Evolutionary conservation across 2,888 invertebrate species (phyloP).

Genomic region (Macrosoma leucophasiata): DNA sequence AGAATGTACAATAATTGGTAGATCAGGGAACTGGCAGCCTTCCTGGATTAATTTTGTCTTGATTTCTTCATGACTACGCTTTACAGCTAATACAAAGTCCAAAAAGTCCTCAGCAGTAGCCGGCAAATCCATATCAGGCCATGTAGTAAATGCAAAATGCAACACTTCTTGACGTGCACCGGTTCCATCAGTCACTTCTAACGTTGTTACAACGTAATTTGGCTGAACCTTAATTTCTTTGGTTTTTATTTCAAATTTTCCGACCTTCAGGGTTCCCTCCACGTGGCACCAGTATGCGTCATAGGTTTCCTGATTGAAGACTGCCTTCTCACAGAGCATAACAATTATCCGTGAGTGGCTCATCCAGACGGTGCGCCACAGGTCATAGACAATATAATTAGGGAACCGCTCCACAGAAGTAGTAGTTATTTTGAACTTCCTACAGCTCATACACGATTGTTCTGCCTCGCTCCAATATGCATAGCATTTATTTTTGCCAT

Average conservation of each 20-base stretch:
- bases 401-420: not conserved
- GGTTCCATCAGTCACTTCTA: conserved; percentile 5
- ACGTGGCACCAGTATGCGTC: conserved; percentile 1
- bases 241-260: conserved; percentile 6
- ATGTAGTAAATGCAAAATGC: conserved; percentile 6
- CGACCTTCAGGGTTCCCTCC: not conserved
- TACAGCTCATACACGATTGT: not conserved
- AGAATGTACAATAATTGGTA: conserved; percentile 4
- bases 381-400: conserved; percentile 2
- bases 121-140: too few species aligned
- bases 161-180: conserved; percentile 4
- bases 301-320: conserved; percentile 4
- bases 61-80: not conserved
- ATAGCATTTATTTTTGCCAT: not conserved
- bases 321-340: conserved; percentile 6
- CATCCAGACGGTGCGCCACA: conserved; percentile 8
- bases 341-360: conserved; percentile 5
- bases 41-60: not conserved
- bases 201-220: conserved; percentile 1
- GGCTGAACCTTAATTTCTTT: conserved; percentile 2
- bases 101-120: conserved; percentile 7
- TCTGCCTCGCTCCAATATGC: conserved; percentile 1
- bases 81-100: conserved; percentile 7
- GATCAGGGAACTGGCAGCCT: not conserved
- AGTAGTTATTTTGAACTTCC: conserved; percentile 1